A percentile compares a stretch with the other conserved stretches of the same genome.
Conservation (phyloP, 2,113 vertebrate species). For the Oreotrochilus melanogaster region DNA sequence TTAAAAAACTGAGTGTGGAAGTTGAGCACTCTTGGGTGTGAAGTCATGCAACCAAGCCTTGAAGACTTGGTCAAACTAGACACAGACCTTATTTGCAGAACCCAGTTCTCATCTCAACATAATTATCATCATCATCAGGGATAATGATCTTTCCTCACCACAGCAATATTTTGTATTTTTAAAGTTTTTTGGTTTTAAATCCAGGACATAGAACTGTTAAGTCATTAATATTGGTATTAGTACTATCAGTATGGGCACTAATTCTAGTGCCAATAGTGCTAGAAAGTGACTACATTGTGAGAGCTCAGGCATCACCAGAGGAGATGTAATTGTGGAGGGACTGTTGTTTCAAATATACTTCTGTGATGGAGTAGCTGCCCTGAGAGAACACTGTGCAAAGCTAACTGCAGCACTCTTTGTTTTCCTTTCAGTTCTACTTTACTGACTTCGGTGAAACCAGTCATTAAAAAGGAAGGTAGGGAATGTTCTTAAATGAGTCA, state of each 20-base stretch:
- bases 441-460: constrained; percentile 31
- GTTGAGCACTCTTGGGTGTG: neutral
- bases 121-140: neutral
- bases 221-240: neutral
- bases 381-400: neutral
- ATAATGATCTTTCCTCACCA: neutral
- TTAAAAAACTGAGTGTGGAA: neutral
- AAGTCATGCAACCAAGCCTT: neutral
- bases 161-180: neutral
- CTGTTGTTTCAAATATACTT: neutral
- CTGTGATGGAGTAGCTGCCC: neutral
- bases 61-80: neutral
- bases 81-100: neutral
- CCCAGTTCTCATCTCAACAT: neutral
- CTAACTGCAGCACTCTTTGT: neutral
- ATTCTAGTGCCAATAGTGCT: neutral
- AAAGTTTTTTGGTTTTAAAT: neutral
- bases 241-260: neutral
- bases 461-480: constrained; percentile 49
- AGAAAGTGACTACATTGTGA: neutral
- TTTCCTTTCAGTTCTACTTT: constrained; percentile 31
- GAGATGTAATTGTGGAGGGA: neutral
- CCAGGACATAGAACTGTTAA: neutral
- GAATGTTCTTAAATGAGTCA: constrained; percentile 58
- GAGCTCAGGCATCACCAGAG: neutral